Evolutionary conservation across 2,888 invertebrate genomes (phyloP).

Genomic region (Machimus atricapillus): DNA sequence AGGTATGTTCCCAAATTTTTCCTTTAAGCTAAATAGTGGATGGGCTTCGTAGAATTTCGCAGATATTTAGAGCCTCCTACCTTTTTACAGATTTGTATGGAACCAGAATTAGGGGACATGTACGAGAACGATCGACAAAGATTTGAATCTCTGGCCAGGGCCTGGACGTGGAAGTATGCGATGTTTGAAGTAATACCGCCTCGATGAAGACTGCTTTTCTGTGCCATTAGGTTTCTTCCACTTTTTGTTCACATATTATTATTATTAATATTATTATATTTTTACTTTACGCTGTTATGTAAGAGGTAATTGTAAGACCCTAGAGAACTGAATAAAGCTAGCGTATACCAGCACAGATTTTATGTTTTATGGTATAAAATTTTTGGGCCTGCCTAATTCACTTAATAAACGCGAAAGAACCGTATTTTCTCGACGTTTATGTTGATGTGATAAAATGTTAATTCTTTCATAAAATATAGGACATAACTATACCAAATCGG

Average conservation of each 20-base stretch:
- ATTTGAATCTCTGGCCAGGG: slow-evolving; percentile 81
- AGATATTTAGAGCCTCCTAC: too few species aligned
- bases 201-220: slow-evolving; percentile 46
- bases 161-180: slow-evolving; percentile 92
- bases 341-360: not conserved
- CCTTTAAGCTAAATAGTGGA: not conserved
- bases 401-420: too few species aligned
- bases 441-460: too few species aligned
- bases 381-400: too few species aligned
- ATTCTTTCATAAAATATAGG: too few species aligned
- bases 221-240: not conserved
- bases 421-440: too few species aligned
- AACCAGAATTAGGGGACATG: slow-evolving; percentile 81
- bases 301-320: not conserved
- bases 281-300: not conserved
- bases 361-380: not conserved
- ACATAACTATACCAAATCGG: too few species aligned
- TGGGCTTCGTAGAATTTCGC: not conserved
- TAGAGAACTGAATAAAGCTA: not conserved
- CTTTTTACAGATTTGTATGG: slow-evolving; percentile 80
- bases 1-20: slow-evolving; percentile 62
- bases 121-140: slow-evolving; percentile 75
- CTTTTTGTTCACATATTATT: not conserved
- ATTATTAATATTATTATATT: not conserved
- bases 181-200: slow-evolving; percentile 75